Evolutionary conservation across 2,888 invertebrate genomes (phyloP).

Genomic region (Cephus pygmeus): DNA sequence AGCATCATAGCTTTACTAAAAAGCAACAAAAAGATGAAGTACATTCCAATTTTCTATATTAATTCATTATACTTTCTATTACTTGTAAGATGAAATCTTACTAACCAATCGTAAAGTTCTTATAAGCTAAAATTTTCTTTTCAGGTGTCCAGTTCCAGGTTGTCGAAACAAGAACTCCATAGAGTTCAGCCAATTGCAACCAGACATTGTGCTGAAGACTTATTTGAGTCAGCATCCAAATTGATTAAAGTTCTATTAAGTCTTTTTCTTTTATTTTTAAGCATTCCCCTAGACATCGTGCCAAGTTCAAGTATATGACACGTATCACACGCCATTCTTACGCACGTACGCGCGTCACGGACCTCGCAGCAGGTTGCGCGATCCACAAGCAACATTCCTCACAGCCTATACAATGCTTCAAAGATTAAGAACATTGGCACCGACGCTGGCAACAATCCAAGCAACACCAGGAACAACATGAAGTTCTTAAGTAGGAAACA

Average conservation of each 20-base stretch:
- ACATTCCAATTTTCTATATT: neutral
- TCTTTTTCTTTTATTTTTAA: neutral
- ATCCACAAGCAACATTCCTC: no score
- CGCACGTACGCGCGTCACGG: no score
- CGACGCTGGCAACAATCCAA: no score
- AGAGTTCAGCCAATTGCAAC: constrained; percentile 33
- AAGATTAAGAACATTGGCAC: no score
- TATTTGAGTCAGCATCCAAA: constrained; percentile 46
- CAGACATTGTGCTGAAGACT: constrained; percentile 48
- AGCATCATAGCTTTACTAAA: constrained; percentile 46
- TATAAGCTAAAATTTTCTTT: constrained; percentile 15
- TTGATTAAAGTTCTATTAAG: neutral
- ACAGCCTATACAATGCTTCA: no score
- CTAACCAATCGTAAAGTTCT: no score
- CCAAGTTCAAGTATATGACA: neutral
- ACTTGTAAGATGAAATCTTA: neutral
- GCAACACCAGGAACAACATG: no score
- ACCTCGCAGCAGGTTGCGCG: no score
- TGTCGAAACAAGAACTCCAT: constrained; percentile 48
- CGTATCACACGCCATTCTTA: neutral
- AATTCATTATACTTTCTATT: neutral
- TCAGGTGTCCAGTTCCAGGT: constrained; percentile 59
- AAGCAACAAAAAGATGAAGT: constrained; percentile 51
- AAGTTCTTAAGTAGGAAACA: no score
- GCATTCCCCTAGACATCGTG: neutral